Evolutionary conservation across 2,113 vertebrate species (phyloP).

Genomic region (Oryzias javanicus): DNA sequence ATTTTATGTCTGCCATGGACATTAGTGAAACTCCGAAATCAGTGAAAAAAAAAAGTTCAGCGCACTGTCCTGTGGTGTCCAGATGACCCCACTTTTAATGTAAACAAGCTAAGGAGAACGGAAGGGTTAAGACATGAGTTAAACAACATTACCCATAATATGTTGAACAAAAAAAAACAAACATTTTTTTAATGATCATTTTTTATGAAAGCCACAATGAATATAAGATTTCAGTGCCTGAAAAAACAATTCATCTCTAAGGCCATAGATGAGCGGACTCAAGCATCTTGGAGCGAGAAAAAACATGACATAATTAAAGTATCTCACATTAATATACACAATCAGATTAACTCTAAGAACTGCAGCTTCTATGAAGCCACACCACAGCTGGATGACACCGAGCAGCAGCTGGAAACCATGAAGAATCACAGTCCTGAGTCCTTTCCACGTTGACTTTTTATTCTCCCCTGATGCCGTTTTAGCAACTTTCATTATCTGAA

Average conservation of each 20-base stretch:
- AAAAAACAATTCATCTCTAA: slow-evolving; percentile 51
- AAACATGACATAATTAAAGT: slow-evolving; percentile 44
- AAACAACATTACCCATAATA: too few relatives aligned
- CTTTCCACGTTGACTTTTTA: slow-evolving; percentile 47
- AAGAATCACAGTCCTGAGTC: slow-evolving; percentile 58
- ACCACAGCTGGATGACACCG: slow-evolving; percentile 57
- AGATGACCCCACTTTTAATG: too few relatives aligned
- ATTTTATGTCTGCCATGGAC: too few relatives aligned
- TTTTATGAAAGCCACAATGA: neutral
- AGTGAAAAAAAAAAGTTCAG: too few relatives aligned
- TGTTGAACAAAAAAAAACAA: too few relatives aligned
- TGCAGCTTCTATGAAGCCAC: slow-evolving; percentile 44
- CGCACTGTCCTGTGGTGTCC: too few relatives aligned
- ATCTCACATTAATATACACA: slow-evolving; percentile 13
- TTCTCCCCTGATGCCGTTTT: slow-evolving; percentile 43
- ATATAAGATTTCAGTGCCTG: slow-evolving; percentile 7
- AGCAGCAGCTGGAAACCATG: slow-evolving; percentile 65
- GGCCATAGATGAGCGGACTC: slow-evolving; percentile 61
- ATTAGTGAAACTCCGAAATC: too few relatives aligned
- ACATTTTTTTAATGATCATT: neutral
- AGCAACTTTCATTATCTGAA: slow-evolving; percentile 55
- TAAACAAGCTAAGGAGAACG: too few relatives aligned
- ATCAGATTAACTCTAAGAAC: neutral
- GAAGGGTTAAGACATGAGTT: too few relatives aligned
- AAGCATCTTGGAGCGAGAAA: slow-evolving; percentile 36